A percentile compares a stretch with the other conserved stretches of the same genome.
Evolutionary conservation across 2,797 vertebrate genomes (phyloP).

Genomic region (Acrocephalus scirpaceus): DNA sequence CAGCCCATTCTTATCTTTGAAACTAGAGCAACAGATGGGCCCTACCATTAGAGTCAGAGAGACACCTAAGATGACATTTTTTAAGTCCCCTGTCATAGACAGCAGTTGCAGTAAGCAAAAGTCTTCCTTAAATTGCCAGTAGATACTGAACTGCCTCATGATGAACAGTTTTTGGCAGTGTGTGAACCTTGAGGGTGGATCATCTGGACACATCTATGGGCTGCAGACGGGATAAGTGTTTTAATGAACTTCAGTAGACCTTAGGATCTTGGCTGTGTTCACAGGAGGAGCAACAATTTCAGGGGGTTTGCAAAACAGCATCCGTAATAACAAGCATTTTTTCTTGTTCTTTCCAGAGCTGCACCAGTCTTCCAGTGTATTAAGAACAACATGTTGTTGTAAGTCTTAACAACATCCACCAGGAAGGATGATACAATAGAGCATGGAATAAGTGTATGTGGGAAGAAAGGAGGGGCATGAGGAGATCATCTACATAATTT

Average conservation of each 20-base stretch:
- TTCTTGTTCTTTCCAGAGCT: background rate
- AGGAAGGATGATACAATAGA: background rate
- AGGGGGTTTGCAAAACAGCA: background rate
- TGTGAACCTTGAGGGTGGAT: background rate
- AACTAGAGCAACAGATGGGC: background rate
- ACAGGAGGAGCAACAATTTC: background rate
- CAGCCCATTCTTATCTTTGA: background rate
- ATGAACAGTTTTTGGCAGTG: background rate
- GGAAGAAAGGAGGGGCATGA: background rate
- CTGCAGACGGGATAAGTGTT: background rate
- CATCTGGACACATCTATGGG: background rate
- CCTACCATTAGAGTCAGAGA: background rate
- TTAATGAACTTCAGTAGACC: background rate
- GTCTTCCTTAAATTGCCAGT: background rate
- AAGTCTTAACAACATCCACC: background rate
- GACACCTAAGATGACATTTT: background rate
- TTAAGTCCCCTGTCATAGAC: background rate
- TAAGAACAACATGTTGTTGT: background rate
- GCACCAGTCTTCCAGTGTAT: background rate
- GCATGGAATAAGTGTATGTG: background rate
- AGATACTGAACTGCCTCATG: background rate
- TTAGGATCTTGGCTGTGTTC: background rate
- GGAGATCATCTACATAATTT: background rate
- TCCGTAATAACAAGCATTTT: background rate
- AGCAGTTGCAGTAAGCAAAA: background rate